phyloP scores from a whole-genome alignment of 2,113 vertebrate species.

The Gila orcuttii region DNA sequence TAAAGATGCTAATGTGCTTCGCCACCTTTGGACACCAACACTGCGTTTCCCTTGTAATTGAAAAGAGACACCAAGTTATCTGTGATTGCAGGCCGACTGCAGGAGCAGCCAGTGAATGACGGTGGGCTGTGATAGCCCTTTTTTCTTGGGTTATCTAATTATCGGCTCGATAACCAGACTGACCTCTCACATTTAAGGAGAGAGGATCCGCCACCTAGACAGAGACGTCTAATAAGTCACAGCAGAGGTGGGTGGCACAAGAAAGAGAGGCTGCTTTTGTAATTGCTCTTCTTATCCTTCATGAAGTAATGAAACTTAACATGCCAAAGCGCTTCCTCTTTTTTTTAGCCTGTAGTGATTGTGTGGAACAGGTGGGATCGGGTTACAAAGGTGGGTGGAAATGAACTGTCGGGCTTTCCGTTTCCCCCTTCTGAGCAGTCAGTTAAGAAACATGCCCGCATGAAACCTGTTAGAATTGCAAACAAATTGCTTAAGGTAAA shows the following conservation, averaged over 20 bases:
- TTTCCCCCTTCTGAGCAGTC: background rate
- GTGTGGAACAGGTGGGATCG: conserved; percentile 22
- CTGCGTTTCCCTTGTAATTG: conserved; percentile 61
- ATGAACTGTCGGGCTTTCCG: conserved; percentile 18
- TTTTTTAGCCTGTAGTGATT: conserved; percentile 36
- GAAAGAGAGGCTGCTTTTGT: conserved; percentile 50
- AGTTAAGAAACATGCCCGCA: background rate
- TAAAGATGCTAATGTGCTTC: conserved; percentile 48
- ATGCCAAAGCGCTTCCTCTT: conserved; percentile 19
- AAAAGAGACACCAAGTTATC: conserved; percentile 64
- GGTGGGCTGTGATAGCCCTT: conserved; percentile 66
- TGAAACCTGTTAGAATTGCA: conserved; percentile 17
- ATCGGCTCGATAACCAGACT: conserved; percentile 72
- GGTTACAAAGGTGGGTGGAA: conserved; percentile 20
- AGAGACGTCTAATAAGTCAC: conserved; percentile 71
- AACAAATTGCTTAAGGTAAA: conserved; percentile 34
- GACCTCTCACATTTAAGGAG: conserved; percentile 76
- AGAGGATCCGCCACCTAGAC: conserved; percentile 63
- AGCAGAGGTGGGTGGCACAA: conserved; percentile 42
- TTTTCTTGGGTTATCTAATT: conserved; percentile 76
- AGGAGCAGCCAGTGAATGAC: conserved; percentile 48
- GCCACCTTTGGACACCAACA: conserved; percentile 40
- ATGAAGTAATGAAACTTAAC: conserved; percentile 58
- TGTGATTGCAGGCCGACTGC: conserved; percentile 41
- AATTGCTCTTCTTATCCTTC: conserved; percentile 62